Percentiles rank a stretch among this genome's conserved stretches.
Conservation (phyloP, 2,113 vertebrate genomes). For the Regulus satrapa region DNA sequence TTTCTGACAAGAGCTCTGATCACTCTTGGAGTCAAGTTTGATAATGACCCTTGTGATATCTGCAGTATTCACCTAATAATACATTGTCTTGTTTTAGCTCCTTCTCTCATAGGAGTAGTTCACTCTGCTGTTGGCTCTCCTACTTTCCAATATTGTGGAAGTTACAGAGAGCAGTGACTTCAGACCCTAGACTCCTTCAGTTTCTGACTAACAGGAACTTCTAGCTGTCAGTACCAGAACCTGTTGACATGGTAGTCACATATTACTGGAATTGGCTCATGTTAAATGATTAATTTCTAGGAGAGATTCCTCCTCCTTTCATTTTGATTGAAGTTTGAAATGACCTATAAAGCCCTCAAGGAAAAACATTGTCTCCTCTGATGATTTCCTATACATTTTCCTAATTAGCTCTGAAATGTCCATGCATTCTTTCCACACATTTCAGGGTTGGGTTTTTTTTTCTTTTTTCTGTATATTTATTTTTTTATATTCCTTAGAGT, state of each 20-base stretch:
- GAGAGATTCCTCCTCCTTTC: neutral
- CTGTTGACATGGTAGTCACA: neutral
- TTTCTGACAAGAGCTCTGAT: neutral
- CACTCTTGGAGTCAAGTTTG: neutral
- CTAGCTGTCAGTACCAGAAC: neutral
- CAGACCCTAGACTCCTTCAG: neutral
- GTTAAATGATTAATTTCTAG: neutral
- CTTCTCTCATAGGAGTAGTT: neutral
- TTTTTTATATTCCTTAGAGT: neutral
- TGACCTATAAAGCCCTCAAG: neutral
- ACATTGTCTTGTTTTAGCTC: neutral
- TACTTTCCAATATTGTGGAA: neutral
- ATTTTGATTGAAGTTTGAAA: neutral
- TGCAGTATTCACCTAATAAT: neutral
- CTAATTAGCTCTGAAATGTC: neutral
- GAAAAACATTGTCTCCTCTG: neutral
- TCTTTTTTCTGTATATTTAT: neutral
- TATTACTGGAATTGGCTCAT: neutral
- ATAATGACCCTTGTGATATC: conserved; percentile 3
- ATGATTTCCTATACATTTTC: neutral
- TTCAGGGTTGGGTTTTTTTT: neutral
- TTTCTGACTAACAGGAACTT: neutral
- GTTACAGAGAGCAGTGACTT: neutral
- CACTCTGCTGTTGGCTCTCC: neutral
- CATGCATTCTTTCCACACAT: neutral